These are phyloP conservation scores for Caenorhabditis parvicauda DNA, from an alignment of 2,888 invertebrate species.

Conservation along the genomic window DNA sequence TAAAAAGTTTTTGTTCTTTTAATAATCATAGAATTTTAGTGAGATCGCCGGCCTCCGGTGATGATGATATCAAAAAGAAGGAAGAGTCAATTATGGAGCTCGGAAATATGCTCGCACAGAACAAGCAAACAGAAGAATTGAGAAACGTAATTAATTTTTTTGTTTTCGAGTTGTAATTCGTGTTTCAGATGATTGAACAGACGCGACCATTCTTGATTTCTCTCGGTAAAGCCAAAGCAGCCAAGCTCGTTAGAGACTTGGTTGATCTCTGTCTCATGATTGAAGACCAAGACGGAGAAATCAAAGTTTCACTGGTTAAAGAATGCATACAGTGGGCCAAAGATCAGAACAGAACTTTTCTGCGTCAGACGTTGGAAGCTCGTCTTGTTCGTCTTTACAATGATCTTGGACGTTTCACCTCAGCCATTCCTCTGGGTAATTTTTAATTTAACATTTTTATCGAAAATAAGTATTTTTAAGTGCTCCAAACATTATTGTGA, in stretches of 20 bases:
- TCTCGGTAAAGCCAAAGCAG: slow-evolving; percentile 98
- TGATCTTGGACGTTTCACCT: slow-evolving; percentile 63
- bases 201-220: slow-evolving; percentile 89
- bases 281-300: slow-evolving; percentile 86
- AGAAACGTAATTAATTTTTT: slow-evolving; percentile 26
- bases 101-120: slow-evolving; percentile 86
- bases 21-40: slow-evolving; percentile 27
- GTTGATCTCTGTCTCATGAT: slow-evolving; percentile 96
- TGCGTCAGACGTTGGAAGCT: slow-evolving; percentile 91
- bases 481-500: neutral
- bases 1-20: too few relatives aligned
- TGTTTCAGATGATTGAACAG: slow-evolving; percentile 38
- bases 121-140: slow-evolving; percentile 63
- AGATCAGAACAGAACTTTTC: slow-evolving; percentile 91
- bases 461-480: neutral
- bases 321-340: slow-evolving; percentile 99
- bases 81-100: slow-evolving; percentile 91
- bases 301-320: slow-evolving; percentile 66
- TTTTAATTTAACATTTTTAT: slow-evolving; percentile 7
- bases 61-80: slow-evolving; percentile 84
- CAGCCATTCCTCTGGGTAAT: slow-evolving; percentile 64
- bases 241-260: slow-evolving; percentile 90
- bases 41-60: slow-evolving; percentile 67
- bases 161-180: neutral
- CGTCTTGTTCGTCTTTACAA: slow-evolving; percentile 86